Percentiles rank a stretch among this genome's conserved stretches.
Evolutionary conservation across 2,888 invertebrate genomes (phyloP).

Genomic region (Pandemis cinnamomeana): DNA sequence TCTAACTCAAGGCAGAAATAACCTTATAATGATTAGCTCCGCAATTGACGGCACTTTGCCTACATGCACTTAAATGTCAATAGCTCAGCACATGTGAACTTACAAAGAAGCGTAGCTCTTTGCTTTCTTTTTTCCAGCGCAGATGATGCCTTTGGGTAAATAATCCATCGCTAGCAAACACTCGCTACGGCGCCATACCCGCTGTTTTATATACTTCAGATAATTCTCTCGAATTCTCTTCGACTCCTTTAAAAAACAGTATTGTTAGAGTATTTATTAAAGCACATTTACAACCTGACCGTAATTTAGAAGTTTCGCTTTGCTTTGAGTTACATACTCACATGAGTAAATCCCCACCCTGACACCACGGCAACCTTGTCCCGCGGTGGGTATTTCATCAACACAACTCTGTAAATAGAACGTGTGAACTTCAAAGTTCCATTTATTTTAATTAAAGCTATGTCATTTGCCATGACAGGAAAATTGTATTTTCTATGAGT

Average conservation of each 20-base stretch:
- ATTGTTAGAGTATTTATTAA: not conserved
- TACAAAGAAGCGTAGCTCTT: slow-evolving; percentile 47
- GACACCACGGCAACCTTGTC: slow-evolving; percentile 44
- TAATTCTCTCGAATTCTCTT: not conserved
- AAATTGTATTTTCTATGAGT: slow-evolving; percentile 43
- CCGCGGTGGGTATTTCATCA: slow-evolving; percentile 45
- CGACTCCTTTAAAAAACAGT: slow-evolving; percentile 1
- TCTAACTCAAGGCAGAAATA: not conserved
- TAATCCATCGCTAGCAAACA: slow-evolving; percentile 41
- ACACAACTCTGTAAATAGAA: slow-evolving; percentile 43
- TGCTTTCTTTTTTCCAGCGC: slow-evolving; percentile 44
- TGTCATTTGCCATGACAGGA: slow-evolving; percentile 42
- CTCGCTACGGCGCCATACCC: slow-evolving; percentile 38
- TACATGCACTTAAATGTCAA: not conserved
- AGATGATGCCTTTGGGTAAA: slow-evolving; percentile 46
- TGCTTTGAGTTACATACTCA: slow-evolving; percentile 42
- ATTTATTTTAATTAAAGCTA: slow-evolving; percentile 44
- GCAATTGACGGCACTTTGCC: not conserved
- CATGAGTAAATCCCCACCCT: slow-evolving; percentile 52
- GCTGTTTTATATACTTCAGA: slow-evolving; percentile 41
- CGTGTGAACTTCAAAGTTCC: slow-evolving; percentile 32
- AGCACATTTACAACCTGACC: not conserved
- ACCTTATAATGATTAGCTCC: not conserved
- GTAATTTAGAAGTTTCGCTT: not conserved
- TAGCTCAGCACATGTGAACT: slow-evolving; percentile 40